Percentiles rank a stretch among this genome's conserved stretches.
phyloP scores from a whole-genome alignment of 37 sponge, comb jelly and placozoan genomes.

The Mnemiopsis leidyi region DNA sequence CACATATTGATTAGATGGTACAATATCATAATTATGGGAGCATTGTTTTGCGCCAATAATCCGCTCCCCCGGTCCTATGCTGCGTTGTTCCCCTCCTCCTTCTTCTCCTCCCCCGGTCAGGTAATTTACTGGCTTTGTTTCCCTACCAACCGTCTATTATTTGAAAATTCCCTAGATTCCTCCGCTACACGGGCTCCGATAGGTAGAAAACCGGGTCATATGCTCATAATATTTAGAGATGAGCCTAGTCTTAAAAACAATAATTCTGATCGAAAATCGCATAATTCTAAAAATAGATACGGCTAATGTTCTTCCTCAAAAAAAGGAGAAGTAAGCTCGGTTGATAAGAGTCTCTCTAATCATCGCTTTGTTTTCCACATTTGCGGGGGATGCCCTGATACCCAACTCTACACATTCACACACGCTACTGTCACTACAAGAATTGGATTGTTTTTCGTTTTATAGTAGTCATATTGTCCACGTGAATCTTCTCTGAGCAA shows the following conservation, averaged over 20 bases:
- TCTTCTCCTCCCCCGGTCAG: not conserved
- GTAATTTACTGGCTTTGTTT: not conserved
- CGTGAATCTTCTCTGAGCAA: not conserved
- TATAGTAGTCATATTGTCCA: not conserved
- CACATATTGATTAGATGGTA: not conserved
- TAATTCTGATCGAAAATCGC: too few relatives aligned
- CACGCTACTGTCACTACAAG: not conserved
- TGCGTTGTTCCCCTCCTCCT: not conserved
- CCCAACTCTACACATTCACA: too few relatives aligned
- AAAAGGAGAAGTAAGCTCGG: too few relatives aligned
- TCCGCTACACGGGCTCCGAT: not conserved
- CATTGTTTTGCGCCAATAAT: too few relatives aligned
- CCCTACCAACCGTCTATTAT: not conserved
- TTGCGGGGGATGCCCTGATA: too few relatives aligned
- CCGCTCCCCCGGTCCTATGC: not conserved
- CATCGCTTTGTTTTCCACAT: too few relatives aligned
- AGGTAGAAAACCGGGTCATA: too few relatives aligned
- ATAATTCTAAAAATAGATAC: too few relatives aligned
- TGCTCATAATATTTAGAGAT: too few relatives aligned
- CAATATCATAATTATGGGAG: not conserved
- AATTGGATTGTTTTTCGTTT: not conserved
- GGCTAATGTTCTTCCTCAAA: too few relatives aligned
- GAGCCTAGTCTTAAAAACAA: too few relatives aligned
- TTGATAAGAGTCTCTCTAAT: too few relatives aligned
- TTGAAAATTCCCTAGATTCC: not conserved